Conservation (phyloP, 2,888 invertebrate species). For the Lasioglossum morio region DNA sequence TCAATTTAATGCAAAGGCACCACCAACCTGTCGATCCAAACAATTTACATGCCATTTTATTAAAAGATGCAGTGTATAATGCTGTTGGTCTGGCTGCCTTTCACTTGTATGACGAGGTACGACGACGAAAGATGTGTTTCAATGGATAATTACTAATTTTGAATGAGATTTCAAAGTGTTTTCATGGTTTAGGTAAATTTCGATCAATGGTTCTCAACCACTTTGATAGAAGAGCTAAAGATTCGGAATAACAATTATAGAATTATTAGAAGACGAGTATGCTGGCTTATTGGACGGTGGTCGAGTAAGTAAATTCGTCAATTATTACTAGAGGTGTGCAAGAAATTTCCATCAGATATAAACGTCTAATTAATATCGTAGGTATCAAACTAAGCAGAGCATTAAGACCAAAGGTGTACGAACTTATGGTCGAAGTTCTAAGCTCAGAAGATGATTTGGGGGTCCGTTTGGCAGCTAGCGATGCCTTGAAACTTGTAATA, state of each 20-base stretch:
- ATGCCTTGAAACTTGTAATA: conserved; percentile 92
- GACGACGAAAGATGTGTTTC: background rate
- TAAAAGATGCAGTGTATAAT: conserved; percentile 97
- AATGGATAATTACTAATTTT: background rate
- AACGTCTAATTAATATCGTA: conserved; percentile 59
- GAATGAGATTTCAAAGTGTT: background rate
- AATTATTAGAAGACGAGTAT: conserved; percentile 93
- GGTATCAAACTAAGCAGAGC: conserved; percentile 92
- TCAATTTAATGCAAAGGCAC: conserved; percentile 89
- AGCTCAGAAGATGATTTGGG: conserved; percentile 93
- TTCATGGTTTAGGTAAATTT: conserved; percentile 90
- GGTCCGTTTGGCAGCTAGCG: conserved; percentile 94
- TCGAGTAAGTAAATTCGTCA: conserved; percentile 84
- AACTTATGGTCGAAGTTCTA: conserved; percentile 90
- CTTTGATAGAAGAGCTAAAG: conserved; percentile 92
- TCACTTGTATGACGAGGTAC: conserved; percentile 94
- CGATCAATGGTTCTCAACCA: conserved; percentile 95
- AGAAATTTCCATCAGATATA: background rate
- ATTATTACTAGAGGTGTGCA: background rate
- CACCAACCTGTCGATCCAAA: conserved; percentile 89
- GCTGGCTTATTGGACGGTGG: conserved; percentile 93
- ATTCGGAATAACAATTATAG: conserved; percentile 93
- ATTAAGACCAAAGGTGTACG: conserved; percentile 93
- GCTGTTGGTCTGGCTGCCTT: conserved; percentile 95
- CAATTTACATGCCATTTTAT: conserved; percentile 91